phyloP scores from a whole-genome alignment of 2,797 vertebrate species.

The Craterocephalus amniculus region DNA sequence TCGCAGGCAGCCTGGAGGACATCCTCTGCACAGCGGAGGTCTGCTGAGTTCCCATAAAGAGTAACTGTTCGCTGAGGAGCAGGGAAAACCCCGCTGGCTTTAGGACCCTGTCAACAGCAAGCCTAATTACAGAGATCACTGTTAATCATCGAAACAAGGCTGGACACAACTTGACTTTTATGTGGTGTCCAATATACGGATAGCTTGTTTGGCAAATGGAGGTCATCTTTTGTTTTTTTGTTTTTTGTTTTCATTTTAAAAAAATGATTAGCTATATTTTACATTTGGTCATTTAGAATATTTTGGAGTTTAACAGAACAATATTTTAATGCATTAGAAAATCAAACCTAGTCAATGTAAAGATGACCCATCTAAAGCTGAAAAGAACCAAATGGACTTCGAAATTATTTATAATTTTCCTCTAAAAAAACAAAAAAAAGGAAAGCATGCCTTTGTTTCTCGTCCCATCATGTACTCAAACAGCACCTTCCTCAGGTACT shows the following conservation, averaged over 20 bases:
- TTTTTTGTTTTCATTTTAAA: too few relatives aligned
- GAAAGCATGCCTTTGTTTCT: slow-evolving; percentile 92
- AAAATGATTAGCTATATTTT: not conserved
- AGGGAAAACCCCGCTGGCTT: slow-evolving; percentile 73
- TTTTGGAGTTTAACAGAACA: not conserved
- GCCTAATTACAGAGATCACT: slow-evolving; percentile 67
- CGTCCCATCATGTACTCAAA: slow-evolving; percentile 99
- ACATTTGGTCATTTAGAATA: not conserved
- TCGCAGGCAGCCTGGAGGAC: slow-evolving; percentile 65
- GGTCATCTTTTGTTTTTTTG: slow-evolving; percentile 1
- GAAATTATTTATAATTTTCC: too few relatives aligned
- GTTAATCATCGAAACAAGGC: slow-evolving; percentile 55
- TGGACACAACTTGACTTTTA: slow-evolving; percentile 62
- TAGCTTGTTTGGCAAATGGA: slow-evolving; percentile 14
- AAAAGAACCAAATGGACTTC: not conserved
- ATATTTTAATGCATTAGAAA: slow-evolving; percentile 1
- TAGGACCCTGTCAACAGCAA: slow-evolving; percentile 64
- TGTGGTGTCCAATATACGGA: slow-evolving; percentile 21
- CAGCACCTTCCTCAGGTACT: slow-evolving; percentile 96
- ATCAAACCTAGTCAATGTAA: not conserved
- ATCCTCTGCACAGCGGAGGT: slow-evolving; percentile 68
- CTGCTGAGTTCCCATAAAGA: slow-evolving; percentile 65
- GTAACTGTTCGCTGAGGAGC: slow-evolving; percentile 65
- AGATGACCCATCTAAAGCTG: not conserved
- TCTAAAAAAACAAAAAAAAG: too few relatives aligned